Base-by-base conservation (phyloP, 2,113 vertebrate species). In the Piprites chloris region DNA sequence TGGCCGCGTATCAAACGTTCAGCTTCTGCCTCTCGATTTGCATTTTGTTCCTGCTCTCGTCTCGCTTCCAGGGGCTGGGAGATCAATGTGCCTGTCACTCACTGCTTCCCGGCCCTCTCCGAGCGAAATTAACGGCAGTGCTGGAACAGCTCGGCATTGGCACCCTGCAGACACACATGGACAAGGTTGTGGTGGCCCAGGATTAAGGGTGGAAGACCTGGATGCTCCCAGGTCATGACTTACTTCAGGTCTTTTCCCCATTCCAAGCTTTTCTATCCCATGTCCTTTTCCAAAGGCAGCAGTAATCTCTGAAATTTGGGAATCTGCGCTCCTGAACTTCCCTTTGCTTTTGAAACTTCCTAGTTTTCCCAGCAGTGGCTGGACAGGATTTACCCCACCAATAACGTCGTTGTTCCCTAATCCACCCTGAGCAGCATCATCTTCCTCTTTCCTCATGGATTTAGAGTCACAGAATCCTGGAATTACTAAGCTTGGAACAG, bases 101-200 rank as follows among this genome's bases (percentile, higher is more conserved):
- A 39, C 39, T 2, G 26, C 66, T 78, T 74, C 55, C 52, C 7
- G 0, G 11, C 59, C 62, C 0, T 26, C 35, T 85, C 8, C 0
- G 1, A 5, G 35, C 2, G 4, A 39, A 44, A 7, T 81, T 77
- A 69, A 24, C 2, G 23, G 26, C 69, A 6, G 32, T 5, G 2
- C 9, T 9, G 5, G 41, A 39, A 35, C 55, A 21, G 79, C 52
- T 72, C 0, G 0, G 46, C 14, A 1, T 11, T 2, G 23, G 76
- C 42, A 16, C 44, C 37, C 0, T 0, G 2, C 4, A 7, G 28
- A 62, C 37, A 14, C 4, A 5, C 61, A 7, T 0, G 0, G 39
- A 32, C 37, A 55, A 30, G 33, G 22, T 56, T 0, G 0, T 35
- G 53, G 42, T 68, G 59, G 30, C 32, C 2, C 5, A 6, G 21